These are phyloP conservation scores for Nudaria mundana DNA, from an alignment of 2,888 invertebrate genomes.

Conservation along the genomic window DNA sequence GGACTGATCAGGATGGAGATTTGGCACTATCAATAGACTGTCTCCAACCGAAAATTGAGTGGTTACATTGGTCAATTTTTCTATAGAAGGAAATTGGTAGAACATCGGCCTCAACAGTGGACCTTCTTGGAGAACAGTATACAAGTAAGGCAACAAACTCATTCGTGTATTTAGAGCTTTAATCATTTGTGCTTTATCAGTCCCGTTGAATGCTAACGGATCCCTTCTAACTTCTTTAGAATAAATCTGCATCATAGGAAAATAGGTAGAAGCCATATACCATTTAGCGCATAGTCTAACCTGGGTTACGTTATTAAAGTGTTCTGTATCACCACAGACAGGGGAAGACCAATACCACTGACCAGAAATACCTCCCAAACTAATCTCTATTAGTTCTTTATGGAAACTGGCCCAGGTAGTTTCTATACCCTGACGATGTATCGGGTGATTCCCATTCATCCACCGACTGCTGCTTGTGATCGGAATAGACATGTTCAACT, in stretches of 20 bases:
- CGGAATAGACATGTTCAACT: conserved; percentile 35
- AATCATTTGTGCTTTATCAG: conserved; percentile 59
- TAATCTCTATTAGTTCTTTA: conserved; percentile 67
- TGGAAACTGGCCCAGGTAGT: conserved; percentile 82
- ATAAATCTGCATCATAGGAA: conserved; percentile 81
- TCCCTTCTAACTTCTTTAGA: conserved; percentile 62
- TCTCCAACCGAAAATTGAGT: conserved; percentile 84
- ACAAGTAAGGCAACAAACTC: conserved; percentile 81
- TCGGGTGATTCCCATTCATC: conserved; percentile 50
- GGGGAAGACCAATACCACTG: conserved; percentile 76
- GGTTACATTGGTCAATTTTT: conserved; percentile 61
- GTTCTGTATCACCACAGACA: conserved; percentile 78
- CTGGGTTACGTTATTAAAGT: conserved; percentile 57
- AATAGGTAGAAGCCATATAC: conserved; percentile 84
- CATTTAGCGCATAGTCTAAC: conserved; percentile 83
- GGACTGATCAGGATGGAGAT: conserved; percentile 67
- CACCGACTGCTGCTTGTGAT: conserved; percentile 54
- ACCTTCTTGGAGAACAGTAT: conserved; percentile 75
- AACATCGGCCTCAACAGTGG: conserved; percentile 84
- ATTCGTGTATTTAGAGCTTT: conserved; percentile 71
- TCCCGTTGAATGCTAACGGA: conserved; percentile 69
- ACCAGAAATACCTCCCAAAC: conserved; percentile 75
- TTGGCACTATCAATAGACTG: conserved; percentile 81
- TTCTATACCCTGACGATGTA: conserved; percentile 74
- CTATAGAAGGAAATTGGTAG: conserved; percentile 79